Evolutionary conservation across 2,797 vertebrate species (phyloP).

Genomic region (Austrolebias charrua): DNA sequence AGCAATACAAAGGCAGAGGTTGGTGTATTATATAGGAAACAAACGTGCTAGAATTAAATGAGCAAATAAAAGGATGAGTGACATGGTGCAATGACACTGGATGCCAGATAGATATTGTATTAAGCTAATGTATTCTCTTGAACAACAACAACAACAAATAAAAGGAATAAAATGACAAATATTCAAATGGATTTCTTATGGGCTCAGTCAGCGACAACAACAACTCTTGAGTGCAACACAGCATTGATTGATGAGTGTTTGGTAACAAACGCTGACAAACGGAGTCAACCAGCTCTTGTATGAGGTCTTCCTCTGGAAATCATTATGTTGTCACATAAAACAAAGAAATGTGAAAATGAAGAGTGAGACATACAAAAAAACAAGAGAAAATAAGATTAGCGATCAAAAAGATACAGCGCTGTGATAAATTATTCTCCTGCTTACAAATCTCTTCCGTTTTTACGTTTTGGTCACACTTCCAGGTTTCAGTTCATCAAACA

Average conservation of each 20-base stretch:
- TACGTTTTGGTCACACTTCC: too few species aligned
- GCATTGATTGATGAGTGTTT: constrained; percentile 41
- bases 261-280: constrained; percentile 37
- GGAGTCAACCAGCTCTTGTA: constrained; percentile 34
- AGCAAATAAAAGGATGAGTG: constrained; percentile 16
- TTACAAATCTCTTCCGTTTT: too few species aligned
- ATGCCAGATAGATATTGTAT: constrained; percentile 2
- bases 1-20: constrained; percentile 53
- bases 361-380: neutral
- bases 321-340: constrained; percentile 28
- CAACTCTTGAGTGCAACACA: constrained; percentile 22
- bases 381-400: neutral
- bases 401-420: constrained; percentile 3
- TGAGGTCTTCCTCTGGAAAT: constrained; percentile 38
- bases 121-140: constrained; percentile 5
- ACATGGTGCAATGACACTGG: neutral
- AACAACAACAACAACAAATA: neutral
- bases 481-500: too few species aligned
- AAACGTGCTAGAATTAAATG: constrained; percentile 22
- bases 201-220: constrained; percentile 9
- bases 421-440: too few species aligned
- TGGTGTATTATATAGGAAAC: constrained; percentile 24
- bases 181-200: constrained; percentile 13
- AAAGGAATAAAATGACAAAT: neutral
- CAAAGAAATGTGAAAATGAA: constrained; percentile 6